Percentiles rank a stretch among this genome's conserved stretches.
These are phyloP conservation scores for Oryctes rhinoceros DNA, from an alignment of 1,140 invertebrate species.

Conservation along the genomic window DNA sequence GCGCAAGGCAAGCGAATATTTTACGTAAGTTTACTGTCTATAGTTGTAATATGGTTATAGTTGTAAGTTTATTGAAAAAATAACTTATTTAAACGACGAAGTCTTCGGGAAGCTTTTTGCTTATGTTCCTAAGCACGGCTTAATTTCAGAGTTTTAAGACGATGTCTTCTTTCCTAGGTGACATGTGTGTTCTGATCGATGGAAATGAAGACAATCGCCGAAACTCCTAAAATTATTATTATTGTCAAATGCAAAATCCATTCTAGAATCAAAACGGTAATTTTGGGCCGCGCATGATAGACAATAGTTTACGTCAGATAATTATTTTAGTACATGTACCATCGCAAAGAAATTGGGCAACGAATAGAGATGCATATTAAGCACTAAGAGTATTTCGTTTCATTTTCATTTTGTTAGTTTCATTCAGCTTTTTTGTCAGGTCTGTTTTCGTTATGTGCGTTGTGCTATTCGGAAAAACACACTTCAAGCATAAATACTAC, in stretches of 20 bases:
- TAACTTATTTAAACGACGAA: conserved; percentile 19
- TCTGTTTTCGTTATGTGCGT: neutral
- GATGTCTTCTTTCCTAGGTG: conserved; percentile 68
- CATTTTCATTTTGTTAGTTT: conserved; percentile 6
- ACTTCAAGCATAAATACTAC: conserved; percentile 2
- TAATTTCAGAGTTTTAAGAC: conserved; percentile 50
- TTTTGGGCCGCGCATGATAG: neutral
- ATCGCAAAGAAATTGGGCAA: neutral
- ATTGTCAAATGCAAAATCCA: neutral
- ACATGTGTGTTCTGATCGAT: conserved; percentile 73
- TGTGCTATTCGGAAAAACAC: neutral
- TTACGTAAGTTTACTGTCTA: too few species aligned
- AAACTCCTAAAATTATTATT: conserved; percentile 53
- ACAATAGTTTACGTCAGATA: neutral
- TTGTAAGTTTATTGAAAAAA: neutral
- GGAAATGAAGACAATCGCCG: conserved; percentile 67
- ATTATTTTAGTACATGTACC: neutral
- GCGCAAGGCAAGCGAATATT: too few species aligned
- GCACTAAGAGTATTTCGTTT: neutral
- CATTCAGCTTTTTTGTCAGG: neutral
- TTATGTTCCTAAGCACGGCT: conserved; percentile 21
- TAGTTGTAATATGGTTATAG: too few species aligned
- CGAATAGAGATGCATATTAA: neutral
- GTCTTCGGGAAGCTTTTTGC: conserved; percentile 17
- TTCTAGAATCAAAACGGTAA: neutral